phyloP scores from a whole-genome alignment of 2,797 vertebrate species.

The Gila robusta region DNA sequence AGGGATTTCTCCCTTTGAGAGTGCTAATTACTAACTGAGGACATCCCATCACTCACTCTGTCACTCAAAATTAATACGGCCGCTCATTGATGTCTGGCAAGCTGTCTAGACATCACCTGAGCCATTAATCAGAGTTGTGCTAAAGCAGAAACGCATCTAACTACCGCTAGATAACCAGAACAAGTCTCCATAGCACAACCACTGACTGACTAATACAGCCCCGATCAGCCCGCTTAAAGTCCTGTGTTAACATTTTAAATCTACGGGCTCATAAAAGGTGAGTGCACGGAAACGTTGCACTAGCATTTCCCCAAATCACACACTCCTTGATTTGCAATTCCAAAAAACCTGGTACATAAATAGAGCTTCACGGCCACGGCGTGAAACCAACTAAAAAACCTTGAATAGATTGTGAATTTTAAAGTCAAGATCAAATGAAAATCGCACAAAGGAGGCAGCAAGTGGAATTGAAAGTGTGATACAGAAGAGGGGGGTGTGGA shows the following conservation, averaged over 20 bases:
- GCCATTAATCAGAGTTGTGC: constrained; percentile 57
- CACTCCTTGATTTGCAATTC: constrained; percentile 79
- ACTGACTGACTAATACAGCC: constrained; percentile 62
- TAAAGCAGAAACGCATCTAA: constrained; percentile 42
- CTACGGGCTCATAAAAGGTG: constrained; percentile 76
- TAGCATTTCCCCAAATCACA: constrained; percentile 72
- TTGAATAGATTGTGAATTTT: constrained; percentile 88
- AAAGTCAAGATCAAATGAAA: constrained; percentile 87
- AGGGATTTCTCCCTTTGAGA: constrained; percentile 55
- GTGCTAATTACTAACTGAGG: constrained; percentile 64
- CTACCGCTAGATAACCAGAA: constrained; percentile 46
- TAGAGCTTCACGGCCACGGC: constrained; percentile 77
- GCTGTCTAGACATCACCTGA: constrained; percentile 62
- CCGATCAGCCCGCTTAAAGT: constrained; percentile 78
- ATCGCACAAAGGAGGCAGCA: constrained; percentile 83
- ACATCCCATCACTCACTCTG: constrained; percentile 60
- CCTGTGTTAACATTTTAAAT: constrained; percentile 84
- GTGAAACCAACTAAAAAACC: constrained; percentile 80
- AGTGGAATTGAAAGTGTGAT: constrained; percentile 89
- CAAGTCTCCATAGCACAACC: constrained; percentile 54
- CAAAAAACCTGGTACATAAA: constrained; percentile 81
- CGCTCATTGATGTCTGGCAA: constrained; percentile 58
- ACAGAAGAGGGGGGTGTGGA: constrained; percentile 81
- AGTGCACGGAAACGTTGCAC: constrained; percentile 74
- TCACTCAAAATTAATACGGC: constrained; percentile 62